Evolutionary conservation across 2,888 invertebrate genomes (phyloP).

Genomic region (Hypolimnas misippus): DNA sequence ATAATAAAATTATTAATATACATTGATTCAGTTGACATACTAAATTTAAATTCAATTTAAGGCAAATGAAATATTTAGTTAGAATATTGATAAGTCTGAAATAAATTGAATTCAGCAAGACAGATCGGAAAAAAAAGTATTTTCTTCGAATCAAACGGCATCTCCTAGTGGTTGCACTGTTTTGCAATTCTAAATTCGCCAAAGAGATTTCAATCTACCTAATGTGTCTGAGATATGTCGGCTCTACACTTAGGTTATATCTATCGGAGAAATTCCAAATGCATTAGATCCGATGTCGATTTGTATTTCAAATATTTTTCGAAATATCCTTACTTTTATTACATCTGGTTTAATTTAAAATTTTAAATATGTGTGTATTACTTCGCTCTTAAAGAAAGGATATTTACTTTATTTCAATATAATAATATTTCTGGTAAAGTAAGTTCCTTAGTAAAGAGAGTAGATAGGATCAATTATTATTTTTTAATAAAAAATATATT

Average conservation of each 20-base stretch:
- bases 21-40: conserved; percentile 6
- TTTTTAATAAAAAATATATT: no score
- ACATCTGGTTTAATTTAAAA: background rate
- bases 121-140: conserved; percentile 37
- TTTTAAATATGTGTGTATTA: background rate
- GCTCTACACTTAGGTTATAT: conserved; percentile 35
- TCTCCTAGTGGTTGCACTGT: conserved; percentile 68
- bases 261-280: conserved; percentile 36
- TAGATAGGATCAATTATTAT: no score
- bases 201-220: conserved; percentile 79
- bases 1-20: background rate
- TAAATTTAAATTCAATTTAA: conserved; percentile 34
- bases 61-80: conserved; percentile 10
- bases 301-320: conserved; percentile 22
- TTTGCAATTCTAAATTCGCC: conserved; percentile 79
- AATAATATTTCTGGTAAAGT: no score
- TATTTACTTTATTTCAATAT: no score
- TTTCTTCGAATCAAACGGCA: conserved; percentile 71
- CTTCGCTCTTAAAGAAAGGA: no score
- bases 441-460: no score
- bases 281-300: conserved; percentile 34
- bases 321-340: background rate
- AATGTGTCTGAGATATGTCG: conserved; percentile 66
- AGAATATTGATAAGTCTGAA: conserved; percentile 32
- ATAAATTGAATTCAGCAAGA: conserved; percentile 41